Conservation (phyloP, 2,113 vertebrate genomes). For the Mobula hypostoma region DNA sequence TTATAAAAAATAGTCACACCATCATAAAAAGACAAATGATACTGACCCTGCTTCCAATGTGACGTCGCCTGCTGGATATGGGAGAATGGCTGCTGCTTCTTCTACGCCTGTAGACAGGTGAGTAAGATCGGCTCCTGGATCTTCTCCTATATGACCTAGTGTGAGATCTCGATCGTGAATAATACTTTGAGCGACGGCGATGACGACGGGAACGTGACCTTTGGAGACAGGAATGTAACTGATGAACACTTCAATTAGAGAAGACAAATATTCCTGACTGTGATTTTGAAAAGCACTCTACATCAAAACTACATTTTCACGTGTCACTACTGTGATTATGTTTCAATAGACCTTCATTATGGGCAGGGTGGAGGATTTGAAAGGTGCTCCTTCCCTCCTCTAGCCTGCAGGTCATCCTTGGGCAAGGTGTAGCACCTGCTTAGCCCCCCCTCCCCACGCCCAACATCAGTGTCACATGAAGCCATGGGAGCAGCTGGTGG, state of each 20-base stretch:
- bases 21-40: neutral
- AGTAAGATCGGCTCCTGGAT: conserved; percentile 21
- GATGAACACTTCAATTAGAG: neutral
- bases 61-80: conserved; percentile 33
- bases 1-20: neutral
- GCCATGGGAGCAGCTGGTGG: no score
- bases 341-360: neutral
- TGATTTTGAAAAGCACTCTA: neutral
- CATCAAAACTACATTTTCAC: neutral
- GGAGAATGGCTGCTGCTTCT: conserved; percentile 37
- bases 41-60: conserved; percentile 34
- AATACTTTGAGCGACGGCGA: conserved; percentile 28
- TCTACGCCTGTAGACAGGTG: neutral
- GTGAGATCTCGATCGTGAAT: conserved; percentile 36
- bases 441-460: no score
- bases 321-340: neutral
- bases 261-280: neutral
- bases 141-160: conserved; percentile 28
- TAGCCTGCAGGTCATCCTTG: no score
- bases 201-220: conserved; percentile 21
- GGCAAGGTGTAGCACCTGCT: no score
- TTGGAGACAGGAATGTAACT: neutral
- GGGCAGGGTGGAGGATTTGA: no score
- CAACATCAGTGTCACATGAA: no score
- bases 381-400: no score